Percentiles rank a stretch among this genome's conserved stretches.
phyloP scores from a whole-genome alignment of 2,113 vertebrate genomes.

The Falcunculus frontatus region DNA sequence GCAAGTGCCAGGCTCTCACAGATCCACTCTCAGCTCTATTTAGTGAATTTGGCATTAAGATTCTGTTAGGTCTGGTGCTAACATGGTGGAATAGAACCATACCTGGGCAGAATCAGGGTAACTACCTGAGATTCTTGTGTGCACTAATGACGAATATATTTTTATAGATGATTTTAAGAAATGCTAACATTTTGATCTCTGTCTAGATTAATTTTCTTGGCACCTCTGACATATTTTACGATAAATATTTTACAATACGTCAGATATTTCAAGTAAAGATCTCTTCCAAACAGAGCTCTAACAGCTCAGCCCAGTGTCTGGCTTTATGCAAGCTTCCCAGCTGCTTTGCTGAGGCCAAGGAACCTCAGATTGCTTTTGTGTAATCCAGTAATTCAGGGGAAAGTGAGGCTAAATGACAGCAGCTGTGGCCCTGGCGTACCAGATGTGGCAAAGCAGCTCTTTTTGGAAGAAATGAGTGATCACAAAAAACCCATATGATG shows the following conservation, averaged over 20 bases:
- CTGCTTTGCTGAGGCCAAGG: not conserved
- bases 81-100: not conserved
- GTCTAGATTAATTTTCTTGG: not conserved
- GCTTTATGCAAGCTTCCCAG: not conserved
- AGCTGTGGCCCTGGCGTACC: conserved; percentile 30
- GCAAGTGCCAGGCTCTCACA: not conserved
- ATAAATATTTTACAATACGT: fast-evolving
- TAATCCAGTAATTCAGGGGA: not conserved
- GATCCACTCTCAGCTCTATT: not conserved
- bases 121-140: not conserved
- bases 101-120: not conserved
- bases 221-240: not conserved
- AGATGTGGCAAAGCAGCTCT: not conserved
- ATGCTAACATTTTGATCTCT: not conserved
- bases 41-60: not conserved
- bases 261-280: not conserved
- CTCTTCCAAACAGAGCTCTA: not conserved
- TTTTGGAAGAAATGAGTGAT: conserved; percentile 1
- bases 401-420: not conserved
- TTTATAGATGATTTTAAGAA: not conserved
- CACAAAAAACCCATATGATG: not conserved
- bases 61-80: not conserved
- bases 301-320: not conserved
- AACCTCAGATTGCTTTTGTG: conserved; percentile 15
- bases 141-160: not conserved